These are phyloP conservation scores for Telenomus remus DNA, from an alignment of 1,140 invertebrate genomes.

Conservation along the genomic window DNA sequence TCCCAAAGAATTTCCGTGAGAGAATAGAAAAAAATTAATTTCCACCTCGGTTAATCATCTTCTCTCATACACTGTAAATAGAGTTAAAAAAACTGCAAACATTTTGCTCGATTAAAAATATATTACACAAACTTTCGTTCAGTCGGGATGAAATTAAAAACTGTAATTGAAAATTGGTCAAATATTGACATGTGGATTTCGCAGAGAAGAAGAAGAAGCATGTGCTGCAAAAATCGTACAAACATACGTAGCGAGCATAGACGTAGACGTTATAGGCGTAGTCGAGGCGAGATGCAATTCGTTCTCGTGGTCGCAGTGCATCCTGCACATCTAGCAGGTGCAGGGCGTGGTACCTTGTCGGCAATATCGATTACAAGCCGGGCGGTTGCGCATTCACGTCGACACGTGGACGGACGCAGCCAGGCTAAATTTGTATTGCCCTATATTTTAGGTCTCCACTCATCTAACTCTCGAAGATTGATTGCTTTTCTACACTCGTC, in stretches of 20 bases:
- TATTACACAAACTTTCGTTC: too few relatives aligned
- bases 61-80: too few relatives aligned
- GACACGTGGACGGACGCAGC: conserved; percentile 71
- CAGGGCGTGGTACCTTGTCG: conserved; percentile 75
- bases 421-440: conserved; percentile 74
- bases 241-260: conserved; percentile 6
- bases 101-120: too few relatives aligned
- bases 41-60: too few relatives aligned
- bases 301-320: conserved; percentile 65
- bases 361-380: conserved; percentile 75
- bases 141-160: too few relatives aligned
- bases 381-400: conserved; percentile 75
- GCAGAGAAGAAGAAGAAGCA: too few relatives aligned
- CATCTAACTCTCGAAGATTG: conserved; percentile 75
- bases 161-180: too few relatives aligned
- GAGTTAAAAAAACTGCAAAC: too few relatives aligned
- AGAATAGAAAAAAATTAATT: too few relatives aligned
- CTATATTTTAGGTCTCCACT: conserved; percentile 75
- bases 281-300: conserved; percentile 56
- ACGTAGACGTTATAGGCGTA: conserved; percentile 55
- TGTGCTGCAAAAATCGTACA: neutral
- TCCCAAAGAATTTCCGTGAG: too few relatives aligned
- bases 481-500: conserved; percentile 68
- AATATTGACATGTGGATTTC: neutral
- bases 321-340: conserved; percentile 74